phyloP scores from a whole-genome alignment of 2,888 invertebrate genomes.

The Punctoribates punctum region DNA sequence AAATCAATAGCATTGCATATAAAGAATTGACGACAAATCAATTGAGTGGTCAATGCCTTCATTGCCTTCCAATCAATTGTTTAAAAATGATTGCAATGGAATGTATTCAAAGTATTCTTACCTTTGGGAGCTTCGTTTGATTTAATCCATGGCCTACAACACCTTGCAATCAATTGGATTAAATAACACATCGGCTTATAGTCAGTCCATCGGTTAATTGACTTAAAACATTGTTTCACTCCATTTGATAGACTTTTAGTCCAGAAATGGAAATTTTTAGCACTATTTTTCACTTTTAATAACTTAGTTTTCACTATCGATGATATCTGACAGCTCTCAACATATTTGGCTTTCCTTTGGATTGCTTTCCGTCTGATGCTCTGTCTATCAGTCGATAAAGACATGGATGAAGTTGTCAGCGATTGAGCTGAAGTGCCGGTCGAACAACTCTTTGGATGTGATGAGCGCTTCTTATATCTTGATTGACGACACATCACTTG shows the following conservation, averaged over 20 bases:
- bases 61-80: background rate
- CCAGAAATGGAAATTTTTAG: background rate
- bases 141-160: conserved; percentile 20
- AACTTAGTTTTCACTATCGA: background rate
- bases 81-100: too few species aligned
- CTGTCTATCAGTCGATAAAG: background rate
- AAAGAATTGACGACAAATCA: too few species aligned
- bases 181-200: conserved; percentile 16
- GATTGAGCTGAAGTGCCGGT: background rate
- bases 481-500: conserved; percentile 15
- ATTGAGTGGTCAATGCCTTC: background rate
- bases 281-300: conserved; percentile 18
- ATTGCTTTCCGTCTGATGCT: background rate
- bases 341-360: background rate
- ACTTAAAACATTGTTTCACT: background rate
- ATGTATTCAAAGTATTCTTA: background rate
- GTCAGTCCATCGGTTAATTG: conserved; percentile 3
- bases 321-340: background rate
- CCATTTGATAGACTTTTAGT: background rate
- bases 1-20: too few species aligned
- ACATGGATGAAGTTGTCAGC: background rate
- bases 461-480: conserved; percentile 12
- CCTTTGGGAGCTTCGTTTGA: background rate
- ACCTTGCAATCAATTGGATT: background rate
- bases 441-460: background rate